Evolutionary conservation across 2,113 vertebrate genomes (phyloP).

Genomic region (Leiothrix lutea): DNA sequence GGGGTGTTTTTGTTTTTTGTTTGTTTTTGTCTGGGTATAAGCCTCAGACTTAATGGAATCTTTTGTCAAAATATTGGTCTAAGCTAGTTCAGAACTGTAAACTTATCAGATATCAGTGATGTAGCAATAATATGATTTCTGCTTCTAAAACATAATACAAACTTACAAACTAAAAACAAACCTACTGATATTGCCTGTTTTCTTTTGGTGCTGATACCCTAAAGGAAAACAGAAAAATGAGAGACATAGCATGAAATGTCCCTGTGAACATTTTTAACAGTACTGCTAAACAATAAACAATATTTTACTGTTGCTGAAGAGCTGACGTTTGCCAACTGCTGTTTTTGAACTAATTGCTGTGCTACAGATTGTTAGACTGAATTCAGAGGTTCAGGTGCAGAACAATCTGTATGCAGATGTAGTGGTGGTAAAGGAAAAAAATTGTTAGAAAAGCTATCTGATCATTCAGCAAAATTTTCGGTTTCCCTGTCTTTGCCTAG

Average conservation of each 20-base stretch:
- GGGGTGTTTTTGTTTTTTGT: background rate
- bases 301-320: background rate
- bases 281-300: background rate
- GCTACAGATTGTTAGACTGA: background rate
- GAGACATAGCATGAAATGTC: background rate
- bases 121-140: background rate
- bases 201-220: background rate
- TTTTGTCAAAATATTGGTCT: background rate
- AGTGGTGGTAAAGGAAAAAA: background rate
- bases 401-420: background rate
- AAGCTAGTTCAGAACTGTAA: background rate
- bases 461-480: background rate
- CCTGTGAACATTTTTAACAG: background rate
- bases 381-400: background rate
- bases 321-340: background rate
- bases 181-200: background rate
- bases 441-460: background rate
- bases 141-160: background rate
- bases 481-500: background rate
- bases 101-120: background rate
- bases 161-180: background rate
- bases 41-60: background rate
- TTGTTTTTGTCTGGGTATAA: background rate
- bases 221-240: background rate
- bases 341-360: background rate